A percentile compares a stretch with the other conserved stretches of the same genome.
These are phyloP conservation scores for Caenorhabditis angaria DNA, from an alignment of 2,888 invertebrate genomes.

Conservation along the genomic window DNA sequence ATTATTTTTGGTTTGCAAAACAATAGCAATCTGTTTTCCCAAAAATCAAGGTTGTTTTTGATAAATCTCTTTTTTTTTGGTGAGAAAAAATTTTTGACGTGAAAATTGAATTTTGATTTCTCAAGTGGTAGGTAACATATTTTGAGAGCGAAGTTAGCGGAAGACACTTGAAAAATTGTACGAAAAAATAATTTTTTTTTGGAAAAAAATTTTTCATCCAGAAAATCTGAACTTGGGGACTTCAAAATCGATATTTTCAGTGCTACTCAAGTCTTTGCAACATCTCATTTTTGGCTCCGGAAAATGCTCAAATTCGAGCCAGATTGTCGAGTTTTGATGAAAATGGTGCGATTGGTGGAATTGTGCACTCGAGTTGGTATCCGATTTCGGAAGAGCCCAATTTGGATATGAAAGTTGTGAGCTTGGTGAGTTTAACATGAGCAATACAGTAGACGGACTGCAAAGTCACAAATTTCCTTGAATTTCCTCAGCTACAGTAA, in stretches of 20 bases:
- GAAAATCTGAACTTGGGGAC: too few relatives aligned
- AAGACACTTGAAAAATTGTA: neutral
- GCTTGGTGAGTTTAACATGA: too few relatives aligned
- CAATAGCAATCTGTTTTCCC: too few relatives aligned
- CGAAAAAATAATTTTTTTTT: neutral
- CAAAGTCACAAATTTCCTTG: too few relatives aligned
- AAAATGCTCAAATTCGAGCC: slow-evolving; percentile 25
- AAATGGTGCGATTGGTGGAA: slow-evolving; percentile 30
- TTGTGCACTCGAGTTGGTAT: slow-evolving; percentile 39
- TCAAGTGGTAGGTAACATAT: neutral
- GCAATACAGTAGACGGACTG: too few relatives aligned
- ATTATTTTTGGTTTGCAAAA: too few relatives aligned
- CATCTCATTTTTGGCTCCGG: slow-evolving; percentile 22
- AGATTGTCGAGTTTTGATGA: slow-evolving; percentile 37
- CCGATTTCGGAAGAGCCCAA: too few relatives aligned
- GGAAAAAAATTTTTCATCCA: too few relatives aligned
- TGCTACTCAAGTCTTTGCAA: slow-evolving; percentile 39
- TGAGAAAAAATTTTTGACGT: neutral
- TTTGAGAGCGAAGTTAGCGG: neutral
- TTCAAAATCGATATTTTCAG: too few relatives aligned
- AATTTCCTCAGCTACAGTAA: too few relatives aligned
- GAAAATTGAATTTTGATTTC: neutral
- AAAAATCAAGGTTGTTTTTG: too few relatives aligned
- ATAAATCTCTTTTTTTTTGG: too few relatives aligned
- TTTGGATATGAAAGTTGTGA: neutral